Percentiles rank a stretch among this genome's conserved stretches.
Conservation (phyloP, 2,113 vertebrate genomes). For the Cheirogaleus medius region DNA sequence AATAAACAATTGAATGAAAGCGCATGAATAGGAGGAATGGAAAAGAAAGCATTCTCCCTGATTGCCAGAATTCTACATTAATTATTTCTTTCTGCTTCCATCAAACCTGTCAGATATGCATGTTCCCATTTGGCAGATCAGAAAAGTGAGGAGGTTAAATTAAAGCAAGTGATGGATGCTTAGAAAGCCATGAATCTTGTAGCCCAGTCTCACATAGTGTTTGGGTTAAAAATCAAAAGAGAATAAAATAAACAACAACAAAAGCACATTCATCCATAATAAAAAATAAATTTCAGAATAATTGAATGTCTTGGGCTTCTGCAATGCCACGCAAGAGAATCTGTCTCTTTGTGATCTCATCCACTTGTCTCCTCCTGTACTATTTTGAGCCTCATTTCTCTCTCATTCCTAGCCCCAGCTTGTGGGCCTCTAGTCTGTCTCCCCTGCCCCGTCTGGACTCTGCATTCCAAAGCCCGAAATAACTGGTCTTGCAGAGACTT, state of each 20-base stretch:
- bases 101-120: neutral
- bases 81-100: neutral
- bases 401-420: too few relatives aligned
- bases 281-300: neutral
- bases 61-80: neutral
- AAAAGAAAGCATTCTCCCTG: neutral
- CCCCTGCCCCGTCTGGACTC: neutral
- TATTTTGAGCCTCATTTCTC: neutral
- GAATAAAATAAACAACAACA: neutral
- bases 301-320: neutral
- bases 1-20: neutral
- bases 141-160: neutral
- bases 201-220: neutral
- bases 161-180: neutral
- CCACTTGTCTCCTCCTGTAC: accelerated
- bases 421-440: neutral
- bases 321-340: neutral
- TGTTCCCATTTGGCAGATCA: neutral
- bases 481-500: neutral
- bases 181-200: neutral
- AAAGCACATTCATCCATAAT: neutral
- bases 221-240: slow-evolving; percentile 16
- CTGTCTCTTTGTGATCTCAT: neutral
- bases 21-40: neutral
- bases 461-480: neutral